Base-by-base conservation (phyloP, 2,797 vertebrate genomes). In the Semaprochilodus insignis region DNA sequence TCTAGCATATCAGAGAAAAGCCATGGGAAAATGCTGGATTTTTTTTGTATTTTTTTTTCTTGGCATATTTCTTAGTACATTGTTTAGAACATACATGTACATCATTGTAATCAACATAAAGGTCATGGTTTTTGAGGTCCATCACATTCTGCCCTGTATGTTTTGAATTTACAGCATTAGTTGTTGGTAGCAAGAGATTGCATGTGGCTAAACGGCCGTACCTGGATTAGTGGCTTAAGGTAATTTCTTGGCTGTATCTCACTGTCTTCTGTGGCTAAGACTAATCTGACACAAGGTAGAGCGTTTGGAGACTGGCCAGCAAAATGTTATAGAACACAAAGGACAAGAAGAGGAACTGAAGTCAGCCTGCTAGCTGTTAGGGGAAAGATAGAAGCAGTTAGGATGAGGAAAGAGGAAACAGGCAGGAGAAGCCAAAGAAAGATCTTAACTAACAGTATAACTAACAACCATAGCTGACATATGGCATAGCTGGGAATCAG, bases 221-320 rank as follows among this genome's bases (percentile, higher is more conserved):
- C 31, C 76, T 88, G 86, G 91, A 93, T 93, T 92, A 93, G 83
- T 81, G 89, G 89, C 86, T 92, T 90, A 91, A 17, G 36, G 57
- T 87, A 80, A 88, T 88, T 91, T 90, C 84, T 85, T 88, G 88
- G 81, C 82, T 27, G 54, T n/a, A 77, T 44, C 73, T 40, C 40
- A 40, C 76, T 79, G 79, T 69, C 27, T 48, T 77, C 59, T 23
- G 74, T 23, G 23, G 51, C 40, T 81, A 78, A 85, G 31, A 81
- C 75, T 74, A 48, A 77, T 88, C 82, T 84, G 77, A 40, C 57
- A 75, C 62, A 62, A 83, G 51, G 23, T 63, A n/a, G 66, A 71
- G 52, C 27, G 31, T 14, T 55, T 36, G 52, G 44, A 51, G 19
- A 73, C 83, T 70, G 25, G 34, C 48, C 72, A 57, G 51, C 31